Conservation (phyloP, 2,797 vertebrate species). For the Peromyscus eremicus region DNA sequence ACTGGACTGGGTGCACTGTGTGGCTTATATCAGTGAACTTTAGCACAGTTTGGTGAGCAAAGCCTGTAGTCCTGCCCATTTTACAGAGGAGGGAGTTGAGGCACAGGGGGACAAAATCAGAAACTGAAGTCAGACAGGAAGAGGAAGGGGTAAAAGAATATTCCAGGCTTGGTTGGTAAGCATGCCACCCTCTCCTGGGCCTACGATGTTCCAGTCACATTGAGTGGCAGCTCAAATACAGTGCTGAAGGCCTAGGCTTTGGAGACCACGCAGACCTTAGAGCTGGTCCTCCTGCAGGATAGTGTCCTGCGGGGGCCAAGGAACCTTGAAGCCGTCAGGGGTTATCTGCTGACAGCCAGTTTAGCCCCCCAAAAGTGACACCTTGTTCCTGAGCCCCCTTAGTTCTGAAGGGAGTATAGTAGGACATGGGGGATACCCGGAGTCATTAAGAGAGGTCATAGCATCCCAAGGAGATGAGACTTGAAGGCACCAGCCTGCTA, state of each 20-base stretch:
- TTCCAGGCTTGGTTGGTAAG: not conserved
- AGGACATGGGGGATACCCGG: not conserved
- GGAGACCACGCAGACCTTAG: not conserved
- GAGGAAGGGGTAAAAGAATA: not conserved
- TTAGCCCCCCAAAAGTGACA: not conserved
- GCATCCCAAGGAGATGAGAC: not conserved
- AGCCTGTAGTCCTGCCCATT: not conserved
- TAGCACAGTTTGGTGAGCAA: not conserved
- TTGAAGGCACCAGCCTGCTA: not conserved
- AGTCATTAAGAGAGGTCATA: not conserved
- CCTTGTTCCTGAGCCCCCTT: not conserved
- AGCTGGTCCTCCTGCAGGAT: not conserved
- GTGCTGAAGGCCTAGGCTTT: not conserved
- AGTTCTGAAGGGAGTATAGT: not conserved
- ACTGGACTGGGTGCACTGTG: not conserved
- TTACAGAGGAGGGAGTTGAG: slow-evolving; percentile 16
- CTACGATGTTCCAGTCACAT: not conserved
- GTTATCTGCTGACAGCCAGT: not conserved
- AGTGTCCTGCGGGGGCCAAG: not conserved
- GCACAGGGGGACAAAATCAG: not conserved
- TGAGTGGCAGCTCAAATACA: not conserved
- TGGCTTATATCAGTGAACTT: not conserved
- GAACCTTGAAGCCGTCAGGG: too few species aligned
- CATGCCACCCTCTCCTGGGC: too few species aligned
- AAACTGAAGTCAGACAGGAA: not conserved